Percentiles rank a stretch among this genome's conserved stretches.
Conservation (phyloP, 2,113 vertebrate genomes). For the Prochilodus magdalenae region DNA sequence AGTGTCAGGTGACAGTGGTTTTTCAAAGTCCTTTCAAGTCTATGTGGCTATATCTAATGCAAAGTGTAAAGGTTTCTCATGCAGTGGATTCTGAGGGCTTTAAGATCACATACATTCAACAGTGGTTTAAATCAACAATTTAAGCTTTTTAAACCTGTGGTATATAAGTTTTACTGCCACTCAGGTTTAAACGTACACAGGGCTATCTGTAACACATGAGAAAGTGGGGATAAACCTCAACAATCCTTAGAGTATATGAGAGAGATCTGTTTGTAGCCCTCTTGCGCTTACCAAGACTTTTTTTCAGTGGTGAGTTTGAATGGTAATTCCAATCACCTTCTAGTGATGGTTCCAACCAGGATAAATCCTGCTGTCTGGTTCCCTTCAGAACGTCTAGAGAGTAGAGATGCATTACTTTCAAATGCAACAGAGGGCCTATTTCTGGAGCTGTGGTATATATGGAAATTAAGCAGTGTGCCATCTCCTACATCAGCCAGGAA, state of each 20-base stretch:
- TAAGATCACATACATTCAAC: too few relatives aligned
- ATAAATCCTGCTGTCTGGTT: neutral
- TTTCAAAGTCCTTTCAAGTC: too few relatives aligned
- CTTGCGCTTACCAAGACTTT: neutral
- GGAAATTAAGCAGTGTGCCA: conserved; percentile 22
- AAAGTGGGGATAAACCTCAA: neutral
- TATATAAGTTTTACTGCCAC: too few relatives aligned
- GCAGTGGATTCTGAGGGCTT: too few relatives aligned
- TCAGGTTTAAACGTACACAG: too few relatives aligned
- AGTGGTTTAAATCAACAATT: too few relatives aligned
- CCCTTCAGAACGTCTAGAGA: neutral
- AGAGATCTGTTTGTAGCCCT: too few relatives aligned
- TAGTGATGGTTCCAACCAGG: neutral
- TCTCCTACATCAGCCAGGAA: conserved; percentile 13
- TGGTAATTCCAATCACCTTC: neutral
- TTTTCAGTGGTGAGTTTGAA: neutral
- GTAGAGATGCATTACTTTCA: conserved; percentile 1
- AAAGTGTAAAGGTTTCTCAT: too few relatives aligned
- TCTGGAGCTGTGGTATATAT: conserved; percentile 7
- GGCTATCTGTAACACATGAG: neutral
- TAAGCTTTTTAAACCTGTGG: too few relatives aligned
- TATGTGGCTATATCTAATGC: too few relatives aligned
- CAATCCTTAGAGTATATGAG: too few relatives aligned
- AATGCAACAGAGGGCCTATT: neutral
- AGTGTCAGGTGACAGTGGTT: too few relatives aligned